Percentiles rank a stretch among this genome's conserved stretches.
Conservation (phyloP, 2,888 invertebrate species). For the Drosophila atroscutellata region DNA sequence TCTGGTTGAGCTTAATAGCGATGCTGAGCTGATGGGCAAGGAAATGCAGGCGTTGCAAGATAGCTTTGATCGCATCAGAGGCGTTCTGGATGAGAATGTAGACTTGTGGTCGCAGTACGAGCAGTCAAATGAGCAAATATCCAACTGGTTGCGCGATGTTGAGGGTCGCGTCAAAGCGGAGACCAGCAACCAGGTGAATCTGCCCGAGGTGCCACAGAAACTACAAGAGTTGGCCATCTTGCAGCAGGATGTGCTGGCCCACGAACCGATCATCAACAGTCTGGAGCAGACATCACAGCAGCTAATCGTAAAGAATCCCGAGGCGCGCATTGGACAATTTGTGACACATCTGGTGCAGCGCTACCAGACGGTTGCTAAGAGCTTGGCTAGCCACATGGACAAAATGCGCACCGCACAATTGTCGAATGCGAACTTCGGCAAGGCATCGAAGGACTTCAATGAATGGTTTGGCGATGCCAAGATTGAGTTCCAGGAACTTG, state of each 20-base stretch:
- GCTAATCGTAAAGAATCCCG: constrained; percentile 91
- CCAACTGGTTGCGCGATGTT: constrained; percentile 91
- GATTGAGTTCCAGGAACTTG: constrained; percentile 90
- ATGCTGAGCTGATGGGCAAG: constrained; percentile 89
- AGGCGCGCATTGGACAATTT: constrained; percentile 92
- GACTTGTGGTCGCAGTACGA: constrained; percentile 93
- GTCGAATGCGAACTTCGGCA: constrained; percentile 88
- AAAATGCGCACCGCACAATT: constrained; percentile 90
- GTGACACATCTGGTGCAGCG: constrained; percentile 91
- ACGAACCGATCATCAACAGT: constrained; percentile 88
- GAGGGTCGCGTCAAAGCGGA: constrained; percentile 91
- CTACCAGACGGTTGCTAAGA: constrained; percentile 91
- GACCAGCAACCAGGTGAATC: constrained; percentile 89
- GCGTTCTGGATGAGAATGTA: constrained; percentile 89
- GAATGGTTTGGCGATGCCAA: constrained; percentile 92
- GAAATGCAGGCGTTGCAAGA: constrained; percentile 90
- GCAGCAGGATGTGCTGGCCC: constrained; percentile 88
- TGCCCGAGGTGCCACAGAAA: constrained; percentile 89
- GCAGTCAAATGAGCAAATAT: constrained; percentile 89
- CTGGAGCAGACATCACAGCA: constrained; percentile 89
- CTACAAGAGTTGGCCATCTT: constrained; percentile 88
- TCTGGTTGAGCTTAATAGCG: constrained; percentile 88
- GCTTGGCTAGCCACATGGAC: constrained; percentile 89
- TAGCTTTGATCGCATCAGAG: constrained; percentile 89
- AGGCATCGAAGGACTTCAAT: constrained; percentile 90